Conservation (phyloP, 2,113 vertebrate genomes). For the Neogobius melanostomus region DNA sequence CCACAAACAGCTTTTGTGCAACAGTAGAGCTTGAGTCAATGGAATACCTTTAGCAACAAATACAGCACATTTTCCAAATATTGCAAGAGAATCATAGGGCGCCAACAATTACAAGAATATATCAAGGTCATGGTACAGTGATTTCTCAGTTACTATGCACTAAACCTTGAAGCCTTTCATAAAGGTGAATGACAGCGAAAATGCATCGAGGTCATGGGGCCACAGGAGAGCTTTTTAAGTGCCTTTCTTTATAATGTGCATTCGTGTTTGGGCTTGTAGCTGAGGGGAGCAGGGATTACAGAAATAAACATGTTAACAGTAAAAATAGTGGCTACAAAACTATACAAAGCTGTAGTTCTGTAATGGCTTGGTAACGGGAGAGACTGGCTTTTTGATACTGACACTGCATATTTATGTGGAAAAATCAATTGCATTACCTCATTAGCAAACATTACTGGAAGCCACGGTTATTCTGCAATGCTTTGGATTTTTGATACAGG, state of each 20-base stretch:
- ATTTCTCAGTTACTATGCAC: not conserved
- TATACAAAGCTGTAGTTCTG: not conserved
- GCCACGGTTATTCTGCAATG: not conserved
- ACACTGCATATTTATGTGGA: not conserved
- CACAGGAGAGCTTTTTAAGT: not conserved
- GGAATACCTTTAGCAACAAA: conserved; percentile 14
- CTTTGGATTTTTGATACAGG: not conserved
- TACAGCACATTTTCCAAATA: not conserved
- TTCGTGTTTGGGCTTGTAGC: not conserved
- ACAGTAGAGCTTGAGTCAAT: conserved; percentile 37
- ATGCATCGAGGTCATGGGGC: not conserved
- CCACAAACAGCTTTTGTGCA: conserved; percentile 55
- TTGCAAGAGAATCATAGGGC: not conserved
- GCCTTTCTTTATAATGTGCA: not conserved
- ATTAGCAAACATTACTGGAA: conserved; percentile 3
- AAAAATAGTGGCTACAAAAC: not conserved
- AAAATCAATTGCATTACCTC: not conserved
- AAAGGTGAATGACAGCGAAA: not conserved
- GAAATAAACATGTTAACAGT: not conserved
- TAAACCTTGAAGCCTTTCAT: not conserved
- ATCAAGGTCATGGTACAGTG: not conserved
- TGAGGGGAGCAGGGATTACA: not conserved
- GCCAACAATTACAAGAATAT: not conserved
- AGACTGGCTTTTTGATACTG: not conserved
- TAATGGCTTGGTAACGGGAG: not conserved